These are phyloP conservation scores for Lepidocolaptes lacrymiger DNA, from an alignment of 2,797 vertebrate species.

Conservation along the genomic window DNA sequence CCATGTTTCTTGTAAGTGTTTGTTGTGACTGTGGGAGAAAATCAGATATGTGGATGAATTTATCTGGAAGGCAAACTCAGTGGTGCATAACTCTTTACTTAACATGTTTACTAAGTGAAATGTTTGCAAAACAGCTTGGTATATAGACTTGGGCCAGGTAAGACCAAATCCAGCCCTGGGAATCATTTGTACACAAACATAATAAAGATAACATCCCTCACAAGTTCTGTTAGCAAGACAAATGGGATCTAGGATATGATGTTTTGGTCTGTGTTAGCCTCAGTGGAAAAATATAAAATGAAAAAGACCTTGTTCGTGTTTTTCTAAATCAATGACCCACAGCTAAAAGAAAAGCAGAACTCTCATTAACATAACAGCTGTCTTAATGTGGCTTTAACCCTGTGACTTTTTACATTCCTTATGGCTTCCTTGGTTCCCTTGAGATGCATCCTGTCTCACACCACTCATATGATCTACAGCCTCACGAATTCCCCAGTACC, in stretches of 20 bases:
- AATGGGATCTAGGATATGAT: background rate
- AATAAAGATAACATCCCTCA: background rate
- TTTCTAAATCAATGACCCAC: conserved; percentile 79
- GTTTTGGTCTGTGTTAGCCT: conserved; percentile 35
- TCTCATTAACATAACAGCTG: conserved; percentile 86
- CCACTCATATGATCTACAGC: conserved; percentile 82
- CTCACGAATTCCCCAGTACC: conserved; percentile 83
- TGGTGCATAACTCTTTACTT: background rate
- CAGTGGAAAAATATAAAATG: conserved; percentile 61
- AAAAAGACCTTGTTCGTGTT: conserved; percentile 73
- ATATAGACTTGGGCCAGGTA: background rate
- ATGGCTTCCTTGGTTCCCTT: conserved; percentile 82
- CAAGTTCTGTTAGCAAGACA: background rate
- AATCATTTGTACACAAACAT: background rate
- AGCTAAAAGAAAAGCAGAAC: conserved; percentile 75
- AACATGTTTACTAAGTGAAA: background rate
- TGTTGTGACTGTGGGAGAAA: background rate
- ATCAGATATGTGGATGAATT: conserved; percentile 19
- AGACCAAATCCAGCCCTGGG: background rate
- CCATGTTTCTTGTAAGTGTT: background rate
- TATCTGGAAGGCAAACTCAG: conserved; percentile 15
- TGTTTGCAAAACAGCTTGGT: background rate
- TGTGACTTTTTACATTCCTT: conserved; percentile 85
- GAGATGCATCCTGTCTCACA: conserved; percentile 81
- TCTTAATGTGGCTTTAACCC: conserved; percentile 88